Conservation (phyloP, 2,113 vertebrate species). For the Pogona vitticeps region DNA sequence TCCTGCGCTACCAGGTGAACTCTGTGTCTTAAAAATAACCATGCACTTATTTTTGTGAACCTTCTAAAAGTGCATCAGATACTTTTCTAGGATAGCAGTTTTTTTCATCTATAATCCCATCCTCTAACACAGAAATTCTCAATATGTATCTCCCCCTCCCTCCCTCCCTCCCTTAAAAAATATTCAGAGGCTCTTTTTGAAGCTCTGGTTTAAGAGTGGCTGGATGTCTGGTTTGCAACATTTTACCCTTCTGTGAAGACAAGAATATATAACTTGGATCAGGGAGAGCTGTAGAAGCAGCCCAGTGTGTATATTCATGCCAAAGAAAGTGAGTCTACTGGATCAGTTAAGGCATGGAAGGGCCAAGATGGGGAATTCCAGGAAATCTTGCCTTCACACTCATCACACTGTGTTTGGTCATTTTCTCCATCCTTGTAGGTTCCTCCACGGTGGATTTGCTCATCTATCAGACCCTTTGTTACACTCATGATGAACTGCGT, state of each 20-base stretch:
- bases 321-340: neutral
- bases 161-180: neutral
- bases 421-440: conserved; percentile 66
- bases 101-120: neutral
- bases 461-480: conserved; percentile 95
- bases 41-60: neutral
- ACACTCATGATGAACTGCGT: conserved; percentile 87
- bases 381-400: neutral
- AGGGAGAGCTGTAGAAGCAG: neutral
- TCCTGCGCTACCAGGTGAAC: neutral
- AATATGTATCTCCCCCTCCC: neutral
- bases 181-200: neutral
- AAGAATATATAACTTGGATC: neutral
- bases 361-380: neutral
- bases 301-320: neutral
- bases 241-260: neutral
- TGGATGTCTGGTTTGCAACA: neutral
- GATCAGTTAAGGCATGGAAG: neutral
- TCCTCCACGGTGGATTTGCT: conserved; percentile 93
- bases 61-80: neutral
- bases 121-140: neutral
- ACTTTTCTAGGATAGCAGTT: neutral
- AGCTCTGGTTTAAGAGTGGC: neutral
- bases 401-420: neutral
- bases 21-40: neutral